Evolutionary conservation across 2,113 vertebrate genomes (phyloP), one percentile per base, ranked within the genome.

Genomic region (Apistogramma diplotaenia): DNA sequence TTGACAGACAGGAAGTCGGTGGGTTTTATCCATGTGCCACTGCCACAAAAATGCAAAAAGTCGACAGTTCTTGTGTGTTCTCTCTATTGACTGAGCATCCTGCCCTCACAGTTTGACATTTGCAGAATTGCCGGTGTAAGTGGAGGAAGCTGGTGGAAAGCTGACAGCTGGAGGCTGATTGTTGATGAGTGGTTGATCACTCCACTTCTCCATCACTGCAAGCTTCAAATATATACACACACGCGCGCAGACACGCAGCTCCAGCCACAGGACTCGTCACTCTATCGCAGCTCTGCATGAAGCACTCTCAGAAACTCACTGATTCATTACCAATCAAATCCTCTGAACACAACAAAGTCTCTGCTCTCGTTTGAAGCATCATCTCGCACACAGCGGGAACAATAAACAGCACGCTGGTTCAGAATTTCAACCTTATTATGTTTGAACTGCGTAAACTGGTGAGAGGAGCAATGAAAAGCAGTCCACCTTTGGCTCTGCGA

Each of bases 131-230:
- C 54, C 56, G 27, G 74, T 46, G 25, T n/a, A 67, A 55, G 59
- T 74, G 25, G 21, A 71, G 53, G 78, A 78, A 46, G 57, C 40
- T 56, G 74, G 58, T 76, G 57, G 27, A 79, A 62, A 49, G 71
- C 80, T 73, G 78, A 72, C 80, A 78, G 73, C 56, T 81, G 83
- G 80, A 57, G 78, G 76, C 74, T 77, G 76, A 89, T 79, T 83
- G 78, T 15, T 62, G 78, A 62, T 73, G 80, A 87, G 78, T 19
- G 59, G 59, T 37, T 70, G 67, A 71, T 74, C 7, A 6, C 61
- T 65, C 67, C 79, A 60, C 53, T 27, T 43, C 29, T 76, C 60
- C 56, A 27, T 76, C 37, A 10, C 35, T 18, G 67, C 58, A 46
- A 40, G 33, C 56, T 67, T 35, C 49, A 43, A 18, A 53, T 15